Evolutionary conservation across 2,888 invertebrate species (phyloP), one percentile per base, ranked within the genome.

Genomic region (Cartodere bifasciata): DNA sequence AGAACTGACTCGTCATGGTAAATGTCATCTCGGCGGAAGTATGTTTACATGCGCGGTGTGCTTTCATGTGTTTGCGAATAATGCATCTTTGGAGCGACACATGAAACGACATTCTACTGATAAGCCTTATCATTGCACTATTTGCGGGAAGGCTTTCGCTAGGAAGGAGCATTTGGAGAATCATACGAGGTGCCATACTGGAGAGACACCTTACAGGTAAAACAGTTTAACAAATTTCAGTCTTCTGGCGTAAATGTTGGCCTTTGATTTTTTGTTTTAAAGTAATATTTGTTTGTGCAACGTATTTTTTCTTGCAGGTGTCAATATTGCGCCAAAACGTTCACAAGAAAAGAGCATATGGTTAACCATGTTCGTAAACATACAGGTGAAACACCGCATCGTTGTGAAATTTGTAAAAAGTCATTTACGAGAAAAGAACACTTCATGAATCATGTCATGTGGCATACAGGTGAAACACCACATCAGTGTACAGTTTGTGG

Each of bases 401-500:
- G 78, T 36, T 81, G 79, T 53, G 79, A 80, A 50, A 76, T 79
- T 40, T 80, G 80, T 60, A 79, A 79, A 59, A 80, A 80, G 62
- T 80, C 80, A 50, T 80, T 79, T 56, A 79, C 79, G 3, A 61
- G 79, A 38, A 79, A 80, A 49, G 79, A 80, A 47, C 80, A 80
- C 51, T 79, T 78, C 48, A 78, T 78, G 75, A 79, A 79, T 56
- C 79, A 80, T 49, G 78, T 80, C 37, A 78, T 79, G 78, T 79
- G 79, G 79, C 80, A 81, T 47, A 76, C 77, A 45, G 84, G 84
- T 56, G 84, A 84, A 65, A 85, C 84, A 42, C 85, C 83, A 39
- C 86, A 86, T 63, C 83, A 83, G 60, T 86, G 86, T 60, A 78
- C 78, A 60, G 75, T 83, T 48, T 85, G 84, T 61, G 83, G 82